Conservation (phyloP, 2,113 vertebrate species). For the Ictidomys tridecemlineatus region DNA sequence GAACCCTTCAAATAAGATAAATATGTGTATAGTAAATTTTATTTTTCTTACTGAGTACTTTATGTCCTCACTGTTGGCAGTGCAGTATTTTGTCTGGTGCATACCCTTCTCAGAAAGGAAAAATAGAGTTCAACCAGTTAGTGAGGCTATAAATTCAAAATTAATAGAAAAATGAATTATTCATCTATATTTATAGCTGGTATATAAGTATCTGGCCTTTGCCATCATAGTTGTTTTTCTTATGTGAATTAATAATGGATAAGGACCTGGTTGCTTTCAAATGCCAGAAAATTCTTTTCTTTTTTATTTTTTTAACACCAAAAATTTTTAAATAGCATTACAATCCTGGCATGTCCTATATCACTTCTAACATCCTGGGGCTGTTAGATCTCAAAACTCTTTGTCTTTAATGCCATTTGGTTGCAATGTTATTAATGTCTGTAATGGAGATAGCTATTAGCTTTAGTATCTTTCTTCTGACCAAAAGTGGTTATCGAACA, state of each 20-base stretch:
- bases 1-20: slow-evolving; percentile 47
- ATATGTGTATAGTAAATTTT: slow-evolving; percentile 39
- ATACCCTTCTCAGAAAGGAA: slow-evolving; percentile 13
- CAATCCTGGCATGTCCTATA: background rate
- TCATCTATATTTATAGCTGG: slow-evolving; percentile 73
- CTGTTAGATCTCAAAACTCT: slow-evolving; percentile 43
- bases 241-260: slow-evolving; percentile 76
- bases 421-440: background rate
- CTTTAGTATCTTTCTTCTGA: slow-evolving; percentile 40
- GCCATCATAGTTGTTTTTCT: slow-evolving; percentile 69
- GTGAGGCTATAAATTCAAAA: slow-evolving; percentile 75
- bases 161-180: slow-evolving; percentile 82
- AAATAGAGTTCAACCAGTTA: slow-evolving; percentile 41
- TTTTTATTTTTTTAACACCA: background rate
- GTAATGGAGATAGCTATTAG: slow-evolving; percentile 3
- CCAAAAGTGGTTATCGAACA: background rate
- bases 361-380: slow-evolving; percentile 7
- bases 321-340: background rate
- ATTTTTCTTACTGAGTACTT: slow-evolving; percentile 41
- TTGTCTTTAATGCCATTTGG: slow-evolving; percentile 3
- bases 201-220: slow-evolving; percentile 68
- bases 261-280: slow-evolving; percentile 67
- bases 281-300: slow-evolving; percentile 43
- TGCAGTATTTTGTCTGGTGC: slow-evolving; percentile 18
- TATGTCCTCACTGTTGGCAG: slow-evolving; percentile 5